Conservation (phyloP, 2,888 invertebrate genomes). For the Teleiodes luculella region DNA sequence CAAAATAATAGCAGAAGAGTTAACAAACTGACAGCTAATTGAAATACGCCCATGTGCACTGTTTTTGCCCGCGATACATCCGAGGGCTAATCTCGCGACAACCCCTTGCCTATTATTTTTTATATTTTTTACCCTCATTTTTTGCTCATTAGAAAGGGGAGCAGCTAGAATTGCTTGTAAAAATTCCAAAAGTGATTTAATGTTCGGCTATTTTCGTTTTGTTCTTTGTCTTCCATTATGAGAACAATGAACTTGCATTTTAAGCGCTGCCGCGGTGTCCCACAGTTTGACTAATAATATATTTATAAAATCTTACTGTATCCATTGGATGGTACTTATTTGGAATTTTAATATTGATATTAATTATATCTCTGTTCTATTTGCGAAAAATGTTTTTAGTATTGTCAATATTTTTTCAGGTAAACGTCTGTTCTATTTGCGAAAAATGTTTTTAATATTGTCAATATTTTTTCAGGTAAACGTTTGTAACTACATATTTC, state of each 20-base stretch:
- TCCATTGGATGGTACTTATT: no score
- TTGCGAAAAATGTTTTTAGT: no score
- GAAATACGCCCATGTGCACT: slow-evolving; percentile 72
- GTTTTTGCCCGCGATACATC: slow-evolving; percentile 59
- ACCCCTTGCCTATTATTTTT: slow-evolving; percentile 43
- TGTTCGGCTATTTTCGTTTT: slow-evolving; percentile 23
- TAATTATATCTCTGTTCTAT: not conserved
- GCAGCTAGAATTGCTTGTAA: slow-evolving; percentile 45
- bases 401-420: no score
- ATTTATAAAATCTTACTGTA: not conserved
- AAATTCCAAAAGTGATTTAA: slow-evolving; percentile 43
- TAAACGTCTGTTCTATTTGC: no score
- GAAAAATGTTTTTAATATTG: no score
- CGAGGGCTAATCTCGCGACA: slow-evolving; percentile 69
- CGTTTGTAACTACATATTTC: no score
- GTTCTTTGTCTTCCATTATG: slow-evolving; percentile 2
- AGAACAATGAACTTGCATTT: slow-evolving; percentile 14
- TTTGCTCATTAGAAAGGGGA: slow-evolving; percentile 57
- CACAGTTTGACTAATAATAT: not conserved
- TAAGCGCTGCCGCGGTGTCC: slow-evolving; percentile 6
- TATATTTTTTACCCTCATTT: slow-evolving; percentile 30
- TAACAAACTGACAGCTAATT: slow-evolving; percentile 77
- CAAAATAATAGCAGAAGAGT: slow-evolving; percentile 58
- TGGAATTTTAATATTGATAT: not conserved
- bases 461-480: no score